Base-by-base conservation (phyloP, 1,140 invertebrate species). In the Bicyclus anynana region DNA sequence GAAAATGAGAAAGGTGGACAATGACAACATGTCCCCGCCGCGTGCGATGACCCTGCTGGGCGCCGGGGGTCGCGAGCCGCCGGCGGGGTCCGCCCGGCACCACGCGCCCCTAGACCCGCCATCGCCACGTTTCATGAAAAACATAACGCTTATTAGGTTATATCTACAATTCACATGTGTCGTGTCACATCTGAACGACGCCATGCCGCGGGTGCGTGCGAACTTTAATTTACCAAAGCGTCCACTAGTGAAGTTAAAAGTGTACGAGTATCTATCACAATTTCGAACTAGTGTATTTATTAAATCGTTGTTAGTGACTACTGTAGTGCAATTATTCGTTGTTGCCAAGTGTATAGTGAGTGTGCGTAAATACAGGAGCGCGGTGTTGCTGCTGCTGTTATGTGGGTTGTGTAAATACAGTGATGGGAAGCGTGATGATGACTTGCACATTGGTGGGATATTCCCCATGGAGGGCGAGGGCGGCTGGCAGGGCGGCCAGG, bases 391-490 rank as follows among this genome's bases (percentile, higher is more conserved):
- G 42, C 51, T 82, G 64, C 60, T 85, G 69, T 62, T 82, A 62
- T 68, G 63, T 57, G 72, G 66, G 16, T 63, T 67, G 27, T 67
- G 69, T 42, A 63, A 67, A 17, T 72, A 72, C 53, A 72, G 80
- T 59, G 80, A 83, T 44, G 74, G 73, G 7, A 69, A 75, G 37
- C 69, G 76, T 29, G 87, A 90, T 67, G 91, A 92, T 66, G 90
- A 91, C 67, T 90, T 99, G 58, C 97, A 99, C 85, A 98, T 99
- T 83, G 98, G 97, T 44, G 98, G 97, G 16, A 98, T 99, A 67
- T 99, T 99, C 90, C 98, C 98, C 2, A 99, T 99, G 84, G 94
- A 91, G 51, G 97, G 97, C 9, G 94, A 97, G 77, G 97, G 97
- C 50, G 97, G 97, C 52, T 98, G 98, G 97, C 94, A 97, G 83